Base-by-base conservation (phyloP, 2,797 vertebrate genomes). In the Eulemur albifrons region DNA sequence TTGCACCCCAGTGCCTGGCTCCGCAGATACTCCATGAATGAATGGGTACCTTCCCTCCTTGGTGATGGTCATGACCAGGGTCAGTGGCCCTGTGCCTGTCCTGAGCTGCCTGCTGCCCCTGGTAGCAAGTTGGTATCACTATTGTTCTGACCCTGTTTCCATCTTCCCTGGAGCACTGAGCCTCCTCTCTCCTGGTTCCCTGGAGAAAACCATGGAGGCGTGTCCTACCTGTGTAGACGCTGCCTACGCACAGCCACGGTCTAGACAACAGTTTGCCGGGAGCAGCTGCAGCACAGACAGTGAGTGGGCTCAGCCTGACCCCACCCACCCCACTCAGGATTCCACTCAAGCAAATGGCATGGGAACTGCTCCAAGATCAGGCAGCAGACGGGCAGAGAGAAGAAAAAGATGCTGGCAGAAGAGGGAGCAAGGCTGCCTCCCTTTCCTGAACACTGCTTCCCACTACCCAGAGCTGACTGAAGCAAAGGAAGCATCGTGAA, bases 221-320 rank as follows among this genome's bases (percentile, higher is more conserved):
- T 25, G 52, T 45, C 67, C 3, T 45, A 54, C 93, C 95, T 95
- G 95, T 65, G 38, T 6, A 61, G 84, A 88, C 1, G 5, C 96
- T 86, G 97, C 93, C 96, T 67, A 91, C 76, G 1, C 96, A 61
- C 83, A 94, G 65, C 63, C 93, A 4, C 1, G 23, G 73, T 97
- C 97, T 97, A 97, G 94, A 96, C 92, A 8, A 95, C 89, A 32
- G 97, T 98, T 96, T 97, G 92, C n/a, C 3, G 54, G 40, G 89
- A 98, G 95, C 77, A 45, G 95, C 70, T 96, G 91, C n/a, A 2
- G 88, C 52, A 14, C 70, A 54, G 83, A 97, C 93, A 95, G 48
- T 35, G 73, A 94, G 96, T 75, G 52, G 96, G 96, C 93, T 90
- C 61, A 83, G 89, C 72, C 89, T 82, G n/a, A 95, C 35, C 57